Evolutionary conservation across 2,797 vertebrate species (phyloP).

Genomic region (Sebastes steindachneri): DNA sequence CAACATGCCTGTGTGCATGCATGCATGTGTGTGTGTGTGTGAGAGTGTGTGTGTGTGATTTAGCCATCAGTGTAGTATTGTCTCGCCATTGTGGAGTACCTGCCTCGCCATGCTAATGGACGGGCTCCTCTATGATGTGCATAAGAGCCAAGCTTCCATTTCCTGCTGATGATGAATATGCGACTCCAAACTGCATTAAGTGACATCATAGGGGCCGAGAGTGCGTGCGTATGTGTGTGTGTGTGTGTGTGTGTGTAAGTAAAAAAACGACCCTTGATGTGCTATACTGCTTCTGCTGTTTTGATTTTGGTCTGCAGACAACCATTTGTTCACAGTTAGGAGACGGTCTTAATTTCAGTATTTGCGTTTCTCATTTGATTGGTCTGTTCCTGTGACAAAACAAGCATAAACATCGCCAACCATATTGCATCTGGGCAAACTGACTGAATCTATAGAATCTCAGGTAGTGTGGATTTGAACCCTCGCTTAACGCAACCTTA

Average conservation of each 20-base stretch:
- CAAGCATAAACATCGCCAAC: background rate
- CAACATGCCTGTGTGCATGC: constrained; percentile 1
- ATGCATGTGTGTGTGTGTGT: background rate
- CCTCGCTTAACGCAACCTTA: no score
- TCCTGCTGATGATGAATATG: constrained; percentile 60
- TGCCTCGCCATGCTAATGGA: constrained; percentile 49
- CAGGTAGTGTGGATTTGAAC: background rate
- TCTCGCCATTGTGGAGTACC: constrained; percentile 17
- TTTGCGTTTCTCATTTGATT: background rate
- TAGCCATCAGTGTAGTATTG: constrained; percentile 21
- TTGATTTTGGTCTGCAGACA: constrained; percentile 6
- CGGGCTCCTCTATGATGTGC: constrained; percentile 15
- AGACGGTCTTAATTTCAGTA: background rate
- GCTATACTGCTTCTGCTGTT: constrained; percentile 30
- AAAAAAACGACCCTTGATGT: constrained; percentile 10
- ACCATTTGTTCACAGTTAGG: constrained; percentile 41
- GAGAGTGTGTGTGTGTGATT: constrained; percentile 1
- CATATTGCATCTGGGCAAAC: background rate
- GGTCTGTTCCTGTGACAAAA: background rate
- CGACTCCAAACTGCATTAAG: constrained; percentile 47
- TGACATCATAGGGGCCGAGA: constrained; percentile 13
- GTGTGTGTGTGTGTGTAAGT: background rate
- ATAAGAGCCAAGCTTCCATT: constrained; percentile 42
- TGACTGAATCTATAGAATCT: background rate
- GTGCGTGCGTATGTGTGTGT: background rate